Evolutionary conservation across 2,888 invertebrate genomes (phyloP).

Genomic region (Eristalis arbustorum): DNA sequence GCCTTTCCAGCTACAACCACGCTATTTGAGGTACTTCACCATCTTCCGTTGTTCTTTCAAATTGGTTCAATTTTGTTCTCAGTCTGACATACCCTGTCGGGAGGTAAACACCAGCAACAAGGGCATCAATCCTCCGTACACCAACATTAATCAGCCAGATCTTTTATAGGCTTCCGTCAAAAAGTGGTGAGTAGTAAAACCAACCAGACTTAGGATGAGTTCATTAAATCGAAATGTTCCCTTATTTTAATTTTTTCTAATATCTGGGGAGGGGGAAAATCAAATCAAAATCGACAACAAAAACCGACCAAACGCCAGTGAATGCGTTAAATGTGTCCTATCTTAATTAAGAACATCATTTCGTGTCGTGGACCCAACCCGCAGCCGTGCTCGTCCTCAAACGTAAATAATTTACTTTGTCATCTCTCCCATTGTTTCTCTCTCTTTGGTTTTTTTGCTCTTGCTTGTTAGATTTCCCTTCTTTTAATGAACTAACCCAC

Average conservation of each 20-base stretch:
- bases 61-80: too few relatives aligned
- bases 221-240: constrained; percentile 24
- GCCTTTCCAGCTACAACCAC: too few relatives aligned
- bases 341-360: constrained; percentile 66
- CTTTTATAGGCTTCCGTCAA: background rate
- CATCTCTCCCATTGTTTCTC: constrained; percentile 36
- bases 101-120: too few relatives aligned
- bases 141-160: background rate
- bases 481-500: constrained; percentile 44
- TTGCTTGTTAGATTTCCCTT: constrained; percentile 7
- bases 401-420: constrained; percentile 48
- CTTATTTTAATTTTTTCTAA: background rate
- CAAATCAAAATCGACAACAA: background rate
- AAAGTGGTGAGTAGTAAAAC: constrained; percentile 7
- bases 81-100: too few relatives aligned
- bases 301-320: background rate
- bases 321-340: constrained; percentile 32
- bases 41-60: too few relatives aligned
- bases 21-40: too few relatives aligned
- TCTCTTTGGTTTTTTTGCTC: constrained; percentile 33
- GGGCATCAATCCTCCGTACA: too few relatives aligned
- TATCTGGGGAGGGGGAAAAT: background rate
- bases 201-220: constrained; percentile 39
- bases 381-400: constrained; percentile 14
- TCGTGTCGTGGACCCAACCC: constrained; percentile 1